phyloP scores from a whole-genome alignment of 2,797 vertebrate species.

The Intellagama lesueurii region DNA sequence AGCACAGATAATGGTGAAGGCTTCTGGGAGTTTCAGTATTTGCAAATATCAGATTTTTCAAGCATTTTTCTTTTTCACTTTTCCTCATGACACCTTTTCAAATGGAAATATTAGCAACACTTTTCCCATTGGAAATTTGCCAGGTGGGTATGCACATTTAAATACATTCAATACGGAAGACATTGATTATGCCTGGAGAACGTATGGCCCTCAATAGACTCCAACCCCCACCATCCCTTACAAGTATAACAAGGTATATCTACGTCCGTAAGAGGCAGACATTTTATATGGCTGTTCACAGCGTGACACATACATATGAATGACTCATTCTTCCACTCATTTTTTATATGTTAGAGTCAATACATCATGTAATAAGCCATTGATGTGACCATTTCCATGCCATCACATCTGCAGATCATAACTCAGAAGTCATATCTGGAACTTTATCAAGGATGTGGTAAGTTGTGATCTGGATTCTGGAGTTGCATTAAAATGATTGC shows the following conservation, averaged over 20 bases:
- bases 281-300: not conserved
- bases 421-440: constrained; percentile 20
- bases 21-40: not conserved
- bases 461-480: not conserved
- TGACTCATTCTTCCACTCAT: not conserved
- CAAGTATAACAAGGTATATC: no score
- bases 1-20: no score
- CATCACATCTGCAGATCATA: constrained; percentile 22
- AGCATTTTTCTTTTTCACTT: not conserved
- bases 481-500: not conserved
- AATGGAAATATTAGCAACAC: not conserved
- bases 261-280: not conserved
- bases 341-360: not conserved
- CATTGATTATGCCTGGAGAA: no score
- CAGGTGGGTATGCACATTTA: no score
- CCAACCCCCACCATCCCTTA: no score
- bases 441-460: constrained; percentile 10
- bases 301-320: no score
- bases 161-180: no score
- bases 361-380: not conserved
- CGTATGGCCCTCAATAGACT: no score
- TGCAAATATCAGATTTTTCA: not conserved
- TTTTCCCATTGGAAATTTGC: not conserved
- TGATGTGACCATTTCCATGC: not conserved
- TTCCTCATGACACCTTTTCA: not conserved